Evolutionary conservation across 2,113 vertebrate genomes (phyloP), one percentile per base, ranked within the genome.

Genomic region (Thryonomys swinderianus): DNA sequence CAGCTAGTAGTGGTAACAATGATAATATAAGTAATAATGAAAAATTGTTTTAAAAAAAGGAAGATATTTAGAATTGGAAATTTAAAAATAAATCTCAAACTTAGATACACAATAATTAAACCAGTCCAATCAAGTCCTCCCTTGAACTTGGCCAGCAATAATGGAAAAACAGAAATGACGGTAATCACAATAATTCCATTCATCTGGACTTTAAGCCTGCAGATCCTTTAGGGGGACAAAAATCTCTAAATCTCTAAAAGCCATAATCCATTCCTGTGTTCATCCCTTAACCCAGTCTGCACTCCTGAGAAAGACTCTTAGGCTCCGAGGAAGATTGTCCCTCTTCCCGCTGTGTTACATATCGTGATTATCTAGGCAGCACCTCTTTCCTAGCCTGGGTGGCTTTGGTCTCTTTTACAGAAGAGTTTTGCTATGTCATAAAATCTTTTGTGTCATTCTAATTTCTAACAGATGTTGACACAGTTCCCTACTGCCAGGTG

Each of bases 281-380:
- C 34, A 23, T 85, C 79, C 10, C 55, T 71, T 66, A 69, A 62
- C 6, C 4, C 21, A 45, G 4, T 27, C 71, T 23, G 71, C 37
- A 25, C 1, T 7, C 69, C 17, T 53, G n/a, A 61, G 17, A 83
- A 73, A 67, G 74, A 37, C 2, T 53, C 17, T 20, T 45, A 74
- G 80, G 8, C 45, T 16, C 18, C 37, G 62, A n/a, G 66, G 62
- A 64, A 45, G 5, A n/a, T 42, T 14, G 0, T 4, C 25, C 27
- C 3, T 8, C 34, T 85, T 42, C 25, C 17, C 11, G 3, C 1
- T 69, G 13, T 8, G 85, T 53, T 7, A 14, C n/a, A 1, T 2
- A 25, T 9, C 0, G 0, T 11, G 37, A 12, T 17, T 45, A 0
- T 80, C 53, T 32, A 4, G 25, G 6, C 21, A 59, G 3, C 11